A percentile compares a stretch with the other conserved stretches of the same genome.
phyloP scores from a whole-genome alignment of 2,113 vertebrate genomes.

The Parus major region DNA sequence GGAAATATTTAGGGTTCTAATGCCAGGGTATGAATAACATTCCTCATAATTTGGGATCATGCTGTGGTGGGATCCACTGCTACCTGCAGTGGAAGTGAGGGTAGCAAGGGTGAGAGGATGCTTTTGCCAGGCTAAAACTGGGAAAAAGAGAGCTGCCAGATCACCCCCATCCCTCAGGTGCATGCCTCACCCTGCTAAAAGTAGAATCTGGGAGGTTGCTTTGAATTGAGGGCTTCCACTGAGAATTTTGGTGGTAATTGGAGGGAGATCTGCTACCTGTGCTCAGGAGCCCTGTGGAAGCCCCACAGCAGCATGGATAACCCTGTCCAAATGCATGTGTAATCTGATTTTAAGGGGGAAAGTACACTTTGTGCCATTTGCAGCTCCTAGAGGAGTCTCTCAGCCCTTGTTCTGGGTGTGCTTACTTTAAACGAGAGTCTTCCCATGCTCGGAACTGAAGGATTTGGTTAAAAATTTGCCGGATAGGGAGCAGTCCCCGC shows the following conservation, averaged over 20 bases:
- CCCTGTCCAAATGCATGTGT: not conserved
- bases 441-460: not conserved
- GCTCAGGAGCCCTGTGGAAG: not conserved
- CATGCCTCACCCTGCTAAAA: not conserved
- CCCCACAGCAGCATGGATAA: not conserved
- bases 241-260: not conserved
- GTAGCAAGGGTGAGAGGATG: not conserved
- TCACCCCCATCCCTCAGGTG: accelerated
- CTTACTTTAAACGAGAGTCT: not conserved
- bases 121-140: not conserved
- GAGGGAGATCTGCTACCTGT: not conserved
- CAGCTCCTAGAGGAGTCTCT: not conserved
- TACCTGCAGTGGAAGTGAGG: not conserved
- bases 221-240: not conserved
- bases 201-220: not conserved
- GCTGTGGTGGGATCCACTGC: not conserved
- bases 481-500: not conserved
- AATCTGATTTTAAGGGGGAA: not conserved
- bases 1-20: not conserved
- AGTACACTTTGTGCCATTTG: not conserved
- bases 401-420: not conserved
- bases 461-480: not conserved
- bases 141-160: not conserved
- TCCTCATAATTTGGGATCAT: not conserved
- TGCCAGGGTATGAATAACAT: not conserved